Evolutionary conservation across 1,140 invertebrate genomes (phyloP).

Genomic region (Pogonus chalceus): DNA sequence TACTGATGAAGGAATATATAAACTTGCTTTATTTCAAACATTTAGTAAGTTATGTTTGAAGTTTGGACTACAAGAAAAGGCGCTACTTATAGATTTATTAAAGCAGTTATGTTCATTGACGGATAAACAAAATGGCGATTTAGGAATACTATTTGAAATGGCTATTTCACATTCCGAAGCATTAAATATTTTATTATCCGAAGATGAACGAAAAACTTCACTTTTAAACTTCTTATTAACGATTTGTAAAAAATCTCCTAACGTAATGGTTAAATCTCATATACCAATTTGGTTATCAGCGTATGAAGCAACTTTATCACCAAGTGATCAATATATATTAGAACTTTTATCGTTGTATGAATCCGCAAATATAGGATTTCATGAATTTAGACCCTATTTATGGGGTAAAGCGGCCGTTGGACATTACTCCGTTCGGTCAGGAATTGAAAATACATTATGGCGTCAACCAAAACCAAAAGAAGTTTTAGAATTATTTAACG

Average conservation of each 20-base stretch:
- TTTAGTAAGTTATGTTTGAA: constrained; percentile 56
- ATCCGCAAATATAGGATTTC: constrained; percentile 44
- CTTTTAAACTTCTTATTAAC: constrained; percentile 49
- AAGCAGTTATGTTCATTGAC: constrained; percentile 44
- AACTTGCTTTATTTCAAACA: constrained; percentile 50
- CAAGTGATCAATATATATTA: constrained; percentile 53
- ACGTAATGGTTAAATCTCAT: constrained; percentile 49
- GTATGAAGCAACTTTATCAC: constrained; percentile 54
- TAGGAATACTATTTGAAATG: constrained; percentile 56
- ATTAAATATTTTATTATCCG: constrained; percentile 49
- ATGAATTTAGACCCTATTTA: constrained; percentile 63
- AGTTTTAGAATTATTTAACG: constrained; percentile 58
- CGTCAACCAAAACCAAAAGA: constrained; percentile 58
- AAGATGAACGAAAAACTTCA: constrained; percentile 43
- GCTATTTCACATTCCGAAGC: constrained; percentile 64
- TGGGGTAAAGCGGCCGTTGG: constrained; percentile 67
- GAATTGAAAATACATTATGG: constrained; percentile 49
- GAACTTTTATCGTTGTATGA: constrained; percentile 54
- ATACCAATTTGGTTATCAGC: constrained; percentile 60
- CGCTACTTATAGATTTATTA: constrained; percentile 43
- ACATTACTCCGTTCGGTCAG: constrained; percentile 56
- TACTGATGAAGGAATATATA: constrained; percentile 38
- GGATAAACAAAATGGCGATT: constrained; percentile 37
- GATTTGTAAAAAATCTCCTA: constrained; percentile 47
- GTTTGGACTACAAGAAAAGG: constrained; percentile 44